Evolutionary conservation across 2,113 vertebrate species (phyloP).

Genomic region (Apeltes quadracus): DNA sequence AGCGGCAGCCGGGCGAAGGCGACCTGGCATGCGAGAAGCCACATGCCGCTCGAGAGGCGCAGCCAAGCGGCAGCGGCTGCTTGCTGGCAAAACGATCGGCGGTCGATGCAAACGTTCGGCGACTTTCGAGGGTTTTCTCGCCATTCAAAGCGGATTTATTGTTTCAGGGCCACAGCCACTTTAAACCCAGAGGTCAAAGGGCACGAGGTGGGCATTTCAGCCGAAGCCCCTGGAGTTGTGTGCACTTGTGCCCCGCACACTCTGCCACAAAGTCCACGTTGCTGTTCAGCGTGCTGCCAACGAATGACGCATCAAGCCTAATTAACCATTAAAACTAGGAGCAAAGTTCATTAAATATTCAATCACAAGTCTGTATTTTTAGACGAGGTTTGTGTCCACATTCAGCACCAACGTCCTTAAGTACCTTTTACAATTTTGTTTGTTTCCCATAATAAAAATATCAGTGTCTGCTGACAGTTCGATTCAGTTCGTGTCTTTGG

Average conservation of each 20-base stretch:
- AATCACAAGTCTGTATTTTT: too few species aligned
- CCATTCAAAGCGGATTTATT: neutral
- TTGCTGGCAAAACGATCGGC: neutral
- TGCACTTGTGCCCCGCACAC: neutral
- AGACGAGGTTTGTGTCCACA: too few species aligned
- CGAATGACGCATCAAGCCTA: neutral
- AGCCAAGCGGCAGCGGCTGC: conserved; percentile 38
- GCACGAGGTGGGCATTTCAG: neutral
- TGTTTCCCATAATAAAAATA: too few species aligned
- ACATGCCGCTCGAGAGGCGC: conserved; percentile 52
- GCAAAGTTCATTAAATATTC: too few species aligned
- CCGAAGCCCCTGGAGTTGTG: neutral
- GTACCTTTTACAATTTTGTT: too few species aligned
- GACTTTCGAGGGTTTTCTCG: neutral
- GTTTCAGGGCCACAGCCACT: neutral
- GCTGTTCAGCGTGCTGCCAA: neutral
- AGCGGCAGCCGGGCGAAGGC: neutral
- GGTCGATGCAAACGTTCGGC: neutral
- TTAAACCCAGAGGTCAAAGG: neutral
- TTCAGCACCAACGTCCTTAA: too few species aligned
- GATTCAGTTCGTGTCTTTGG: too few species aligned
- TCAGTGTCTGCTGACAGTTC: neutral
- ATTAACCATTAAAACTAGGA: too few species aligned
- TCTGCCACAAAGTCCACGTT: neutral
- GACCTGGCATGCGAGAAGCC: conserved; percentile 51